Evolutionary conservation across 1,140 invertebrate species (phyloP), one percentile per base, ranked within the genome.

Genomic region (Trichoplusia ni): DNA sequence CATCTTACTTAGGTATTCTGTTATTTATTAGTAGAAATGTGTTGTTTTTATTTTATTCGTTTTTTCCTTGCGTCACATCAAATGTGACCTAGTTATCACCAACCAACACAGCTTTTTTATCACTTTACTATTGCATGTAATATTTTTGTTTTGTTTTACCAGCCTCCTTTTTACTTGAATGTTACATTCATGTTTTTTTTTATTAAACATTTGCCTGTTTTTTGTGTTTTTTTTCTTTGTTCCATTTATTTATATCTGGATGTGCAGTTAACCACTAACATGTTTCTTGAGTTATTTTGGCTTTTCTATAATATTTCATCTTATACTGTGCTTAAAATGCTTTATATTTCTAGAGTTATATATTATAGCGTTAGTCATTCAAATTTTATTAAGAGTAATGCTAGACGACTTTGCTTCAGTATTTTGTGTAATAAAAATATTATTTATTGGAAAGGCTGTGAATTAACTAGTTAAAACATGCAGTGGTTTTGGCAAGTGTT

Each of bases 381-480:
- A 58, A 27, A 58, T 58, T 44, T 58, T 56, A 56, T 56, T 56
- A 38, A 44, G 0, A 44, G 16, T 44, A 58, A 19, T 31, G 54
- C 54, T 58, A 44, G 38, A 58, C 42, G 21, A 42, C 27, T 7
- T 58, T 42, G 37, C 53, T 58, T 42, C 37, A 31, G 25, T 44
- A 44, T 58, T 33, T 31, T 31, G n/a, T 35, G 37, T 21, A 33
- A 5, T 14, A 40, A 40, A 56, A 16, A 38, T 16, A 18, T 8
- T 27, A 16, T 44, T 18, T 2, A 31, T 44, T 44, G 54, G 54
- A 38, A 58, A 44, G 54, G 54, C 54, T 58, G 54, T 58, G 54
- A 58, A 42, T 31, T 16, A n/a, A 51, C 9, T 44, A 13, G 27
- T 16, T 21, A 25, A 37, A 56, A 27, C 4, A 23, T 13, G 13